phyloP scores from a whole-genome alignment of 2,888 invertebrate genomes.

The Campopleginae sp. region DNA sequence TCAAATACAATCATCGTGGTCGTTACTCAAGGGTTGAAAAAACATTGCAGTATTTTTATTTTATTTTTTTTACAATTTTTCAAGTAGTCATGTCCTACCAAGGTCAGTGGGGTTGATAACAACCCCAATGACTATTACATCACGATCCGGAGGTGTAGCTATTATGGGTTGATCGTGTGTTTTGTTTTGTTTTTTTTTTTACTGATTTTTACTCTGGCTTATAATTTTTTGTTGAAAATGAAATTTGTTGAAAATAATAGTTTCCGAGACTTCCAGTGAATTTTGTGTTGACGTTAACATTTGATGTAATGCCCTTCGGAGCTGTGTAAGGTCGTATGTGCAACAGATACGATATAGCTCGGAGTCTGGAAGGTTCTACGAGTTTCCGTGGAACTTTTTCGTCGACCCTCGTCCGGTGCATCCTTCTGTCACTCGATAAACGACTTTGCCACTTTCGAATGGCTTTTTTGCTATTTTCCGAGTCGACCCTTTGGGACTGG shows the following conservation, averaged over 20 bases:
- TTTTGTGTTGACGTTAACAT: conserved; percentile 27
- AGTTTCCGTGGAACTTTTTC: conserved; percentile 21
- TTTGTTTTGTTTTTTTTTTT: neutral
- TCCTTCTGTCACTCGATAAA: conserved; percentile 57
- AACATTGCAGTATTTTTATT: too few species aligned
- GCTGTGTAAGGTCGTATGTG: conserved; percentile 5
- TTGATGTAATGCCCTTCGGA: conserved; percentile 27
- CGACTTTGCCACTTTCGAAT: conserved; percentile 56
- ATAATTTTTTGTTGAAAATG: neutral
- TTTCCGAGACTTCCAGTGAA: neutral
- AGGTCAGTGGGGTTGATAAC: too few species aligned
- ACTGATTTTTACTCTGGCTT: neutral
- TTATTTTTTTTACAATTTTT: too few species aligned
- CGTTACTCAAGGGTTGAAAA: too few species aligned
- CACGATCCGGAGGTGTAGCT: too few species aligned
- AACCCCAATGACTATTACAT: too few species aligned
- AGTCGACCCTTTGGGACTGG: conserved; percentile 29
- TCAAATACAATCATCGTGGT: too few species aligned
- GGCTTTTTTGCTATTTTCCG: conserved; percentile 41
- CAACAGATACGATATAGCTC: neutral
- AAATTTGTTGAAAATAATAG: neutral
- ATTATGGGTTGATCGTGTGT: too few species aligned
- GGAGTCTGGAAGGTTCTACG: conserved; percentile 15
- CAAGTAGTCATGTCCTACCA: too few species aligned
- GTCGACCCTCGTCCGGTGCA: conserved; percentile 22